Base-by-base conservation (phyloP, 92 coral and sea anemone species). In the Ricordea florida region DNA sequence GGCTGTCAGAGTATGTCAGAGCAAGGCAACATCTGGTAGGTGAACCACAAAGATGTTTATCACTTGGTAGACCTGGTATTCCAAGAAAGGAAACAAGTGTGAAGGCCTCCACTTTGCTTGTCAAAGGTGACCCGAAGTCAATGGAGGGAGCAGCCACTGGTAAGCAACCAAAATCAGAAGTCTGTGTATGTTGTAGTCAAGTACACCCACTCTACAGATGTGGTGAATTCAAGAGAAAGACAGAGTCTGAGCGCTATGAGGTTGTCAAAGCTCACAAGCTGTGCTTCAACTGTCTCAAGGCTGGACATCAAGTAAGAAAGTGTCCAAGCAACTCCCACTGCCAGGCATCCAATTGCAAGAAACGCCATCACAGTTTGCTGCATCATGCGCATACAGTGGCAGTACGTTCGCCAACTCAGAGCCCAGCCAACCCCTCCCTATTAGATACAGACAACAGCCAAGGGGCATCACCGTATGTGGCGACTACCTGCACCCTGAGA, bases 1-100 rank as follows among this genome's bases (percentile, higher is more conserved):
- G 87, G 80, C 60, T 81, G 20, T 81, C 82, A 24, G 81, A 81
- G 21, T 81, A 49, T 38, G 81, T 81, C 18, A 72, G 87, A 52
- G 76, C 74, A 38, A 64, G 87, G 65, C 69, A 81, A 35, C 74
- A 81, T 32, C 76, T 72, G 40, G 67, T 36, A 41, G 47, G 48
- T 27, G 79, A 80, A 44, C 32, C 71, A 27, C 40, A 24, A 5
- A 64, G 45, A 26, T 43, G 71, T 64, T 28, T 29, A 6, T 28
- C 41, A 64, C 55, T 29, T 44, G 45, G 30, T 43, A 44, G 71
- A 56, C 21, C 27, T 64, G 45, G 45, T n/a, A 24, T 27, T 8
- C 64, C 42, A 32, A 55, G 35, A 57, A 23, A n/a, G 23, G 64
- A 57, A n/a, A 41, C 43, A 57, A 3, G 24, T 6, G 1, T 33